Evolutionary conservation across 2,797 vertebrate species (phyloP), one percentile per base, ranked within the genome.

Genomic region (Smutsia temminckii): DNA sequence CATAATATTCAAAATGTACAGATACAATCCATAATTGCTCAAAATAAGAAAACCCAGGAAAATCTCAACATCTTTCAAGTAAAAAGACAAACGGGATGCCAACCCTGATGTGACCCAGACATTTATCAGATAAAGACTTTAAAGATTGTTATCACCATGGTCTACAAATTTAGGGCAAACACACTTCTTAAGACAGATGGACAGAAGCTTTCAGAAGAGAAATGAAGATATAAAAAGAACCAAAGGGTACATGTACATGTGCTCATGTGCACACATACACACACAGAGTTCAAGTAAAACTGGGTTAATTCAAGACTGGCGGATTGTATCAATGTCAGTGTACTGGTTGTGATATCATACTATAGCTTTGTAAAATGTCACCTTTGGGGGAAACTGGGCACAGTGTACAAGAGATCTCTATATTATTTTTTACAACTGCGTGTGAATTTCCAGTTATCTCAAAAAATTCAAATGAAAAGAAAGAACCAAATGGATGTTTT

Each of bases 221-320:
- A 75, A 63, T 27, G 55, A 85, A 69, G 40, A 80, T 77, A 29
- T 32, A 13, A 46, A 53, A 91, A 78, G 57, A 64, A 55, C 9
- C 29, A 85, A 71, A 68, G 37, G 14, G 25, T 63, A 46, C 46
- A 12, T 46, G 12, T 46, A 12, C 46, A 18, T 51, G 46, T n/a
- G 29, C 32, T 8, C 11, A 0, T 23, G 29, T 29, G 2, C 14
- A 32, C 17, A 46, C 1, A 5, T 0, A 3, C 3, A 6, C 16
- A 9, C 25, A 29, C 25, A n/a, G 37, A 49, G 13, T 20, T 10
- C 25, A 37, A 4, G 32, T 12, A 49, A 55, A 57, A 37, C 8
- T 27, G 68, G 29, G 57, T 37, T 17, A 25, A n/a, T 34, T 37
- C 34, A 16, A 66, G 34, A 61, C 42, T 11, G 16, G 20, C 55